These are phyloP conservation scores for Anagyrus pseudococci DNA, from an alignment of 2,888 invertebrate genomes.

Conservation along the genomic window DNA sequence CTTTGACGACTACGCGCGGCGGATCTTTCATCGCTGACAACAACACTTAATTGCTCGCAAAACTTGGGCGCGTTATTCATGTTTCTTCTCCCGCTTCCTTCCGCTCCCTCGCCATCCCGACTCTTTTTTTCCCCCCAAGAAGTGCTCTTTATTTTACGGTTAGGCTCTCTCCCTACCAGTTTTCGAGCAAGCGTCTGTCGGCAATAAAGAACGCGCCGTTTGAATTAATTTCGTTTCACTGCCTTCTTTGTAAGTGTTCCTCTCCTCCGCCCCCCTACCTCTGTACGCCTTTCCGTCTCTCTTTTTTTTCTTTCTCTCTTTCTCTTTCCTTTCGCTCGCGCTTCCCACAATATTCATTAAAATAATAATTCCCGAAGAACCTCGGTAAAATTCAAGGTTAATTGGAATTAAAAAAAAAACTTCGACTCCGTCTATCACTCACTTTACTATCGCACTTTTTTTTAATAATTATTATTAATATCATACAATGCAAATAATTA, in stretches of 20 bases:
- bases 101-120: neutral
- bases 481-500: too few relatives aligned
- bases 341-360: conserved; percentile 27
- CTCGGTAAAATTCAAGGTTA: conserved; percentile 48
- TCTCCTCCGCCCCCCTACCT: neutral
- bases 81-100: conserved; percentile 4
- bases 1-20: too few relatives aligned
- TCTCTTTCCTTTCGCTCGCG: conserved; percentile 8
- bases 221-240: conserved; percentile 58
- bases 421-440: too few relatives aligned
- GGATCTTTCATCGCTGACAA: conserved; percentile 18
- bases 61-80: conserved; percentile 13
- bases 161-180: conserved; percentile 9
- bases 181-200: conserved; percentile 12
- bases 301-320: conserved; percentile 7
- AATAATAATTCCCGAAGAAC: conserved; percentile 6
- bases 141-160: too few relatives aligned
- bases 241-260: conserved; percentile 48
- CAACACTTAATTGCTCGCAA: conserved; percentile 29
- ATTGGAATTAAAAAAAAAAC: conserved; percentile 53
- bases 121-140: neutral
- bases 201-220: conserved; percentile 33
- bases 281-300: neutral
- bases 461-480: too few relatives aligned
- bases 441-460: too few relatives aligned